A percentile compares a stretch with the other conserved stretches of the same genome.
Evolutionary conservation across 2,888 invertebrate genomes (phyloP).

Genomic region (Scrobipalpa atriplicella): DNA sequence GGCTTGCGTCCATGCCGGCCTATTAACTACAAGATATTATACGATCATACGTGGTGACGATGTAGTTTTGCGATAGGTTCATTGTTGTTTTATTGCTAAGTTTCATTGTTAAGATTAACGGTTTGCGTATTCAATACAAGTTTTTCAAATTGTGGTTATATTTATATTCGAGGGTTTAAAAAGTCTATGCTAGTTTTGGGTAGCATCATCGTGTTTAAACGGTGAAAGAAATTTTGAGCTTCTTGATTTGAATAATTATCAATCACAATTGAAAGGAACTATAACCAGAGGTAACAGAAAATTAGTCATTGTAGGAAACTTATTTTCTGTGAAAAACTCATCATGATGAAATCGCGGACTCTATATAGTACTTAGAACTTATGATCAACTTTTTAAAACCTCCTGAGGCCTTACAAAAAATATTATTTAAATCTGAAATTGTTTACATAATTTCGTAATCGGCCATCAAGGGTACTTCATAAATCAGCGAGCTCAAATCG

Average conservation of each 20-base stretch:
- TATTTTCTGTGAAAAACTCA: too few species aligned
- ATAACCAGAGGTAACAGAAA: too few species aligned
- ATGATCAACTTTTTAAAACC: neutral
- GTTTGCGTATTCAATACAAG: neutral
- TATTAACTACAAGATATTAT: constrained; percentile 14
- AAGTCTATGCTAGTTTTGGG: too few species aligned
- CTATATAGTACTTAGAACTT: too few species aligned
- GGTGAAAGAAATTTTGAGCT: too few species aligned
- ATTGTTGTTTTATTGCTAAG: neutral
- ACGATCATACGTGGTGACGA: constrained; percentile 41
- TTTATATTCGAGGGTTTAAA: too few species aligned
- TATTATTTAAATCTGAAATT: constrained; percentile 3
- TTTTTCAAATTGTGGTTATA: too few species aligned
- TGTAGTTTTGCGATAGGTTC: constrained; percentile 15
- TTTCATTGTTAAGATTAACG: neutral
- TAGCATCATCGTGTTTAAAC: too few species aligned
- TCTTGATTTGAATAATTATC: too few species aligned
- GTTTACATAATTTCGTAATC: constrained; percentile 39
- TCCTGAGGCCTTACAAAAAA: neutral
- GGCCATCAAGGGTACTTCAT: constrained; percentile 31
- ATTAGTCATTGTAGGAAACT: too few species aligned
- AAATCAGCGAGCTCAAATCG: constrained; percentile 40
- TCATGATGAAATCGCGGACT: too few species aligned
- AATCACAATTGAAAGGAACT: too few species aligned
- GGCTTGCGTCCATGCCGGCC: constrained; percentile 52